A percentile compares a stretch with the other conserved stretches of the same genome.
Conservation (phyloP, 2,797 vertebrate genomes). For the Pelochelys cantorii region DNA sequence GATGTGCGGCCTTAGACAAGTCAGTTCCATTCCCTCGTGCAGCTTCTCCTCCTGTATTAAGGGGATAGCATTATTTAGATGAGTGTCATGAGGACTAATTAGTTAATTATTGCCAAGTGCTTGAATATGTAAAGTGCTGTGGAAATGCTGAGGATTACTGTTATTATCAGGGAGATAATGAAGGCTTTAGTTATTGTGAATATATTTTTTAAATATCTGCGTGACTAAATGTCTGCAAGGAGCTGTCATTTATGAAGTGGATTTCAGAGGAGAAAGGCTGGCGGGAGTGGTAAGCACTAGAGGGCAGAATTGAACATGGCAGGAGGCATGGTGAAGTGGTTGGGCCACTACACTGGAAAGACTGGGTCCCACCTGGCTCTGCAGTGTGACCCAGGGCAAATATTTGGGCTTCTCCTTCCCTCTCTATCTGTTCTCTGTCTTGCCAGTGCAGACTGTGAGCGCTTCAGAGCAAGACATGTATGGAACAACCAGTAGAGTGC, state of each 20-base stretch:
- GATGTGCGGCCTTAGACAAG: slow-evolving; percentile 64
- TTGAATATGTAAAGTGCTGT: slow-evolving; percentile 68
- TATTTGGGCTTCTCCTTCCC: background rate
- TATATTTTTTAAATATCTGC: slow-evolving; percentile 71
- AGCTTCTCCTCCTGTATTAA: slow-evolving; percentile 64
- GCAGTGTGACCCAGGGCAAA: background rate
- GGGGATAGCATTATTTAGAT: slow-evolving; percentile 76
- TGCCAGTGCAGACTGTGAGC: background rate
- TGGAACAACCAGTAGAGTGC: too few relatives aligned
- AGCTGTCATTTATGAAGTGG: slow-evolving; percentile 58
- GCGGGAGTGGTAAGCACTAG: background rate
- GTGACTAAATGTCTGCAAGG: slow-evolving; percentile 42
- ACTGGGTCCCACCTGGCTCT: background rate
- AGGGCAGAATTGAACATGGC: background rate
- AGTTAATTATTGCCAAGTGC: slow-evolving; percentile 73
- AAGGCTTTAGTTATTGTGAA: slow-evolving; percentile 69
- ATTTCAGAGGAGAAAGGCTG: slow-evolving; percentile 17
- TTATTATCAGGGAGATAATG: slow-evolving; percentile 66
- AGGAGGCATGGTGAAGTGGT: background rate
- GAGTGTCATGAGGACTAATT: slow-evolving; percentile 74
- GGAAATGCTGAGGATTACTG: slow-evolving; percentile 62
- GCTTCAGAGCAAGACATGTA: background rate
- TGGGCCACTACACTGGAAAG: background rate
- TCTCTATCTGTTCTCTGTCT: background rate
- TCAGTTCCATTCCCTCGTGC: slow-evolving; percentile 63